Evolutionary conservation across 2,797 vertebrate genomes (phyloP).

Genomic region (Iguana delicatissima): DNA sequence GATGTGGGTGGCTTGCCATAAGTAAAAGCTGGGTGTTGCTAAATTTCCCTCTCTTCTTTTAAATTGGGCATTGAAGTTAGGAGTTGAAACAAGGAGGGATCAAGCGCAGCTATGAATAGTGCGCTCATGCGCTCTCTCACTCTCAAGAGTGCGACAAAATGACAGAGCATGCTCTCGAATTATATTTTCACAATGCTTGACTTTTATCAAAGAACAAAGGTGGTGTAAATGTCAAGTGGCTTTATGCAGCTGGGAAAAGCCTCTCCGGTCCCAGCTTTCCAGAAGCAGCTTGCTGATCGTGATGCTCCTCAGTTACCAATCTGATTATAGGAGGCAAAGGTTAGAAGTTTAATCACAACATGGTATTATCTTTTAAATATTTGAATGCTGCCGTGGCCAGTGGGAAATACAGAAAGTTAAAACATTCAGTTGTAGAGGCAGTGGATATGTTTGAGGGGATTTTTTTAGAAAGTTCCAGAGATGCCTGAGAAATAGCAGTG

Average conservation of each 20-base stretch:
- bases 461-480: neutral
- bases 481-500: neutral
- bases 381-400: neutral
- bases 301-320: neutral
- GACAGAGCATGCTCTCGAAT: neutral
- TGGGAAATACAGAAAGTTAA: constrained; percentile 21
- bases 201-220: constrained; percentile 27
- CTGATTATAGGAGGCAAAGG: constrained; percentile 23
- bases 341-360: constrained; percentile 24
- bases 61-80: neutral
- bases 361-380: constrained; percentile 31
- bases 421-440: neutral
- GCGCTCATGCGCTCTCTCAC: neutral
- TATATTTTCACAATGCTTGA: constrained; percentile 27
- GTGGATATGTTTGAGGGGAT: no score
- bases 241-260: constrained; percentile 2
- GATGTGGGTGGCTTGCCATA: neutral
- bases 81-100: constrained; percentile 1
- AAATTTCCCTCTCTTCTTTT: neutral
- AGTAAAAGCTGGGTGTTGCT: neutral
- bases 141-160: neutral
- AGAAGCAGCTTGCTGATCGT: neutral
- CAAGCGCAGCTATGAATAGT: neutral
- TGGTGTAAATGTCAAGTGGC: neutral
- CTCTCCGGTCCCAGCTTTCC: constrained; percentile 10